phyloP scores from a whole-genome alignment of 2,888 invertebrate species.

The Ormyrus nitidulus region DNA sequence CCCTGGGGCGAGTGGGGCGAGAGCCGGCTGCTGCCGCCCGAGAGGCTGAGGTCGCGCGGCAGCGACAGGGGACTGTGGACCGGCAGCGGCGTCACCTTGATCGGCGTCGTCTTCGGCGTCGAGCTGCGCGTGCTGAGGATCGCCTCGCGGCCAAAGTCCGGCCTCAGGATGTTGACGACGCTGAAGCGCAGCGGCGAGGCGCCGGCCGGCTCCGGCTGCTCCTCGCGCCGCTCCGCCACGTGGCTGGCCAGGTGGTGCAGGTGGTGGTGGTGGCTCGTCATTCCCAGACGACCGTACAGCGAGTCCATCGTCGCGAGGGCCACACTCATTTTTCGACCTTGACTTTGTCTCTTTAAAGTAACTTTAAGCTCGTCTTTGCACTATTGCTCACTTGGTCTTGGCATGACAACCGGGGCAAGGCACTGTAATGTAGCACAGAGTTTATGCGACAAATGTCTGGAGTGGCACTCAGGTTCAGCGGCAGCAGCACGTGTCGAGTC shows the following conservation, averaged over 20 bases:
- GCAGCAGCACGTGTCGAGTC: no score
- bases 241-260: constrained; percentile 52
- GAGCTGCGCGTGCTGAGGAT: constrained; percentile 79
- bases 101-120: constrained; percentile 63
- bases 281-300: constrained; percentile 66
- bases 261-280: constrained; percentile 62
- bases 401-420: no score
- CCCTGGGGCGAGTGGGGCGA: constrained; percentile 64
- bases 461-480: no score
- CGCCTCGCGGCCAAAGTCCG: constrained; percentile 88
- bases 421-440: no score
- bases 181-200: constrained; percentile 82
- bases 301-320: constrained; percentile 69
- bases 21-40: constrained; percentile 60
- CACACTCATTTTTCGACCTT: constrained; percentile 67
- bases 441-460: no score
- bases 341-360: no score
- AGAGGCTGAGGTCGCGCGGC: constrained; percentile 66
- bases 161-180: constrained; percentile 90
- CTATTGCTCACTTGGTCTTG: neutral
- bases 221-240: constrained; percentile 33
- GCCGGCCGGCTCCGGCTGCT: constrained; percentile 48
- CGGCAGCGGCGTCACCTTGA: constrained; percentile 60
- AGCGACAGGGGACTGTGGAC: constrained; percentile 58
- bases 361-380: neutral